Percentiles rank a stretch among this genome's conserved stretches.
Conservation (phyloP, 2,888 invertebrate species). For the Cheilosia impressa region DNA sequence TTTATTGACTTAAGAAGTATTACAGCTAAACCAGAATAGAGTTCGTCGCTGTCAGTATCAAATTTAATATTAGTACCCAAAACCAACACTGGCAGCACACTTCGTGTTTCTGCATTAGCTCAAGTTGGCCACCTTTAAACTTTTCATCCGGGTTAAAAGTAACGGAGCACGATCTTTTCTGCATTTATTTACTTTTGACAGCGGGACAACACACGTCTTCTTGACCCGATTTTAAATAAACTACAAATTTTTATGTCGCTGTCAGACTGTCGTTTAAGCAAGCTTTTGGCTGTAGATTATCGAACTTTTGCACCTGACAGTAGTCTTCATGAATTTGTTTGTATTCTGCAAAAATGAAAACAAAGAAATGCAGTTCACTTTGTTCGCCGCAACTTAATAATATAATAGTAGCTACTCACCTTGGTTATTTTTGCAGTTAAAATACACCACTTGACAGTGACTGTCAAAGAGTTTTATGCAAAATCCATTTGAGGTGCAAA, state of each 20-base stretch:
- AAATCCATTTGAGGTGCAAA: constrained; percentile 60
- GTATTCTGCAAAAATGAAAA: constrained; percentile 27
- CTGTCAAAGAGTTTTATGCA: constrained; percentile 58
- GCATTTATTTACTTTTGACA: too few relatives aligned
- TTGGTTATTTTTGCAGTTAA: constrained; percentile 41
- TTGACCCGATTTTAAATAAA: too few relatives aligned
- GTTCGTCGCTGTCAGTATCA: too few relatives aligned
- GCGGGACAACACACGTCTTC: too few relatives aligned
- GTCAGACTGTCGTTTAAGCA: constrained; percentile 7
- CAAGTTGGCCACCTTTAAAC: too few relatives aligned
- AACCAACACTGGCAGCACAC: too few relatives aligned
- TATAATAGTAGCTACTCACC: constrained; percentile 9
- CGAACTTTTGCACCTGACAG: constrained; percentile 12
- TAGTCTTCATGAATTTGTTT: constrained; percentile 26
- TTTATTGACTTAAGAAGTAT: too few relatives aligned
- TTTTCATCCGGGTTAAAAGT: too few relatives aligned
- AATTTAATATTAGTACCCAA: too few relatives aligned
- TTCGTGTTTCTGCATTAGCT: too few relatives aligned
- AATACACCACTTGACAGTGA: constrained; percentile 34
- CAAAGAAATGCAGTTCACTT: neutral
- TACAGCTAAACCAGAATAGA: too few relatives aligned
- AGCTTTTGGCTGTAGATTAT: constrained; percentile 42
- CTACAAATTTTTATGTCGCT: neutral
- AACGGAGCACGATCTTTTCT: too few relatives aligned
- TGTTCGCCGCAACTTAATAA: neutral